Evolutionary conservation across 1,140 invertebrate genomes (phyloP).

Genomic region (Drosophila orena): DNA sequence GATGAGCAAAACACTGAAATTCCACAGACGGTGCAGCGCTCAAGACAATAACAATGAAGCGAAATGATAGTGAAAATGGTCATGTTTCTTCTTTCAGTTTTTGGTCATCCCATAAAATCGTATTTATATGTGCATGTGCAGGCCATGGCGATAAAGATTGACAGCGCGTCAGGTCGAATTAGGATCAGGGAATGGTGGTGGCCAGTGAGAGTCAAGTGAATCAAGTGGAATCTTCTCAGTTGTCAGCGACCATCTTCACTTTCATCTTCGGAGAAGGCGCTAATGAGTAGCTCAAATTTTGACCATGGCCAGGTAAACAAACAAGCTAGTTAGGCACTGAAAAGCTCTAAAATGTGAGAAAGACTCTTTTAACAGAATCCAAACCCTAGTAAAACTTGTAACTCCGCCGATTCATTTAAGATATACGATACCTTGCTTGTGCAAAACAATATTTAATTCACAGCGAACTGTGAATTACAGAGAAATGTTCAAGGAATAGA

Average conservation of each 20-base stretch:
- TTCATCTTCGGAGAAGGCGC: constrained; percentile 41
- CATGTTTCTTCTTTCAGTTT: constrained; percentile 57
- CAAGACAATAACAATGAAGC: constrained; percentile 73
- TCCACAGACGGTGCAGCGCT: constrained; percentile 32
- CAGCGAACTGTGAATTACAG: too few species aligned
- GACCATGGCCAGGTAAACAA: constrained; percentile 2
- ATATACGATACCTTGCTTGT: too few species aligned
- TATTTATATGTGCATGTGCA: constrained; percentile 45
- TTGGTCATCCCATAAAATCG: constrained; percentile 76
- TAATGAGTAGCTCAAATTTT: constrained; percentile 59
- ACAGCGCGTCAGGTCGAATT: constrained; percentile 19
- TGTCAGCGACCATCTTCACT: constrained; percentile 35
- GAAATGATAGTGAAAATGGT: constrained; percentile 82
- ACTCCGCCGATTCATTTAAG: too few species aligned
- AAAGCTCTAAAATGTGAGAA: constrained; percentile 4
- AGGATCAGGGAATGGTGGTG: background rate
- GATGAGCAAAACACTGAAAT: constrained; percentile 50
- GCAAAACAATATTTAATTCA: too few species aligned
- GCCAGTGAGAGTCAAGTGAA: background rate
- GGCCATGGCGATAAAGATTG: constrained; percentile 48
- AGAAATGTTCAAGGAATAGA: too few species aligned
- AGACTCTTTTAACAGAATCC: background rate
- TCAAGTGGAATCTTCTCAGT: constrained; percentile 41
- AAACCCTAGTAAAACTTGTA: too few species aligned
- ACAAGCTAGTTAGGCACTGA: background rate